Evolutionary conservation across 2,113 vertebrate genomes (phyloP).

Genomic region (Cynopterus brachyotis): DNA sequence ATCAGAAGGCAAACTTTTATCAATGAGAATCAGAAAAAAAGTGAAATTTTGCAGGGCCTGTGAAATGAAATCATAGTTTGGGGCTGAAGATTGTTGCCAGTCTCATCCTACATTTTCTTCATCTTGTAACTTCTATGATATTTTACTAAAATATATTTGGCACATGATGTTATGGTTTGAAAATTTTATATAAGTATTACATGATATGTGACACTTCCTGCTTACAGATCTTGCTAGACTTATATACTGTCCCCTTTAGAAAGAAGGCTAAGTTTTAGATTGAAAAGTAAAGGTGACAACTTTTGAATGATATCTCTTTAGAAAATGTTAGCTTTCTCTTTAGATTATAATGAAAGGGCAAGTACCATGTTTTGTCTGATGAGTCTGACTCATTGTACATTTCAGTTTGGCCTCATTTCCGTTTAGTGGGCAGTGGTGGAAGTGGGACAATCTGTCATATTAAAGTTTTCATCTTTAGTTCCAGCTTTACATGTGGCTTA

Average conservation of each 20-base stretch:
- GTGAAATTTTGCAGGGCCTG: not conserved
- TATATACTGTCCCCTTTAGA: not conserved
- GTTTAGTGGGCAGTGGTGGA: not conserved
- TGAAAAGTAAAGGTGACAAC: not conserved
- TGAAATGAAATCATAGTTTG: conserved; percentile 24
- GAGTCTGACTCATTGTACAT: not conserved
- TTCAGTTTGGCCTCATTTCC: conserved; percentile 7
- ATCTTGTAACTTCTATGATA: not conserved
- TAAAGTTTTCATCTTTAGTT: conserved; percentile 80
- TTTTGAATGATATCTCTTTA: conserved; percentile 3
- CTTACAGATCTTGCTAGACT: conserved; percentile 34
- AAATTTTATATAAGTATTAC: conserved; percentile 10
- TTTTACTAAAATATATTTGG: conserved; percentile 25
- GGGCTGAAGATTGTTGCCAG: not conserved
- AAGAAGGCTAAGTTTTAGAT: not conserved
- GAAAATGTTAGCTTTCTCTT: conserved; percentile 52
- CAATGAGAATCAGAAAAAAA: not conserved
- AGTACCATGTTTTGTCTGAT: conserved; percentile 14
- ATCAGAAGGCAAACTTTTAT: conserved; percentile 60
- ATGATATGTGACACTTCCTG: not conserved
- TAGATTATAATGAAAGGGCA: conserved; percentile 31
- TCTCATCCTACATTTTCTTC: conserved; percentile 40
- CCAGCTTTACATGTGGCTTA: conserved; percentile 93
- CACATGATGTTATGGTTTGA: conserved; percentile 29
- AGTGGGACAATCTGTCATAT: not conserved